phyloP scores from a whole-genome alignment of 2,797 vertebrate genomes.

The Falco novaeseelandiae region DNA sequence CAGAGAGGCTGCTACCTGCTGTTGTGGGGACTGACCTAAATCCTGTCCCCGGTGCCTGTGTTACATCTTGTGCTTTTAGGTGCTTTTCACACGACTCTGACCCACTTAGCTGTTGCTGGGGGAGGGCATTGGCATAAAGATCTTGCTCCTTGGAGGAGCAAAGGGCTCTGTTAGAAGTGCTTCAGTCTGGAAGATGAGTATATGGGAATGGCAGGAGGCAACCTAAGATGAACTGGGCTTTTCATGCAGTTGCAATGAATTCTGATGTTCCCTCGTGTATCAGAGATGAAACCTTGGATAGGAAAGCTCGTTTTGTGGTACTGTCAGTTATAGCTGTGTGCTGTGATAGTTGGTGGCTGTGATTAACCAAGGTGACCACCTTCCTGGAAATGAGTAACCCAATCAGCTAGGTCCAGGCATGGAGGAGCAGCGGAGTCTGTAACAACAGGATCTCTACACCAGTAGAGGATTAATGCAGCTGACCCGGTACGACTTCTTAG shows the following conservation, averaged over 20 bases:
- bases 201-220: neutral
- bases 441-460: neutral
- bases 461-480: no score
- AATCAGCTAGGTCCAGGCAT: accelerated
- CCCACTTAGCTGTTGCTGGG: neutral
- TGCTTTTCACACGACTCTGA: neutral
- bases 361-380: no score
- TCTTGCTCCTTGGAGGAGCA: neutral
- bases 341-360: neutral
- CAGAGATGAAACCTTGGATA: neutral
- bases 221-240: neutral
- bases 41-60: neutral
- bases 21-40: neutral
- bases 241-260: accelerated
- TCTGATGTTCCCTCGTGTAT: neutral
- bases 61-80: neutral
- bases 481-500: no score
- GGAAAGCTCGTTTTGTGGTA: neutral
- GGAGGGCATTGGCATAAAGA: neutral
- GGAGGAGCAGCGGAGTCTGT: neutral
- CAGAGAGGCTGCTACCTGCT: neutral
- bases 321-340: neutral
- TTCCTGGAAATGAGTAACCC: no score
- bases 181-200: neutral
- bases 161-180: neutral